These are phyloP conservation scores for Pseudochaenichthys georgianus DNA, from an alignment of 2,797 vertebrate species.

Conservation along the genomic window DNA sequence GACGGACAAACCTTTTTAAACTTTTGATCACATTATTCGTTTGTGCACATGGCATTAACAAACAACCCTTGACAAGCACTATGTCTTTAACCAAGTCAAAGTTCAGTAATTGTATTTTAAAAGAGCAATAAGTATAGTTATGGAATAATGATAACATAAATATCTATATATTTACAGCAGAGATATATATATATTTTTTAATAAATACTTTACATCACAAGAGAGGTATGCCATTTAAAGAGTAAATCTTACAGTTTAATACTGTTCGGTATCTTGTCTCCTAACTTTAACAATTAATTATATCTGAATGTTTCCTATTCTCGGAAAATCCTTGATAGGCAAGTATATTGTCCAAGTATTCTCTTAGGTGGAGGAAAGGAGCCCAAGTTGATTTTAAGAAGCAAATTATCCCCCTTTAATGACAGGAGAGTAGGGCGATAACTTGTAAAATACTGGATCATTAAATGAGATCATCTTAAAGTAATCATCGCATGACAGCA, in stretches of 20 bases:
- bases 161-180: neutral
- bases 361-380: constrained; percentile 39
- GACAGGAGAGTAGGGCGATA: constrained; percentile 47
- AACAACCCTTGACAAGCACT: neutral
- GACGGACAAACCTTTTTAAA: neutral
- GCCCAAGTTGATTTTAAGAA: constrained; percentile 54
- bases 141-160: neutral
- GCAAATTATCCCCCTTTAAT: constrained; percentile 57
- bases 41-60: neutral
- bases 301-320: constrained; percentile 42
- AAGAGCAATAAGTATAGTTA: neutral
- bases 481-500: constrained; percentile 73
- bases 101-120: neutral
- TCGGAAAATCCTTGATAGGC: constrained; percentile 27
- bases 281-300: constrained; percentile 11
- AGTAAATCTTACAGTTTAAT: constrained; percentile 22
- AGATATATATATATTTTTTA: neutral
- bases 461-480: constrained; percentile 79
- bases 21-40: neutral
- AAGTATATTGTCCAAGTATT: constrained; percentile 33
- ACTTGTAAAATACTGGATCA: constrained; percentile 75
- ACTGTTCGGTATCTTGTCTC: constrained; percentile 16
- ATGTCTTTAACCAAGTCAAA: neutral
- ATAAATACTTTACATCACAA: neutral
- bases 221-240: constrained; percentile 8